Evolutionary conservation across 2,113 vertebrate species (phyloP).

Genomic region (Varanus salvator): DNA sequence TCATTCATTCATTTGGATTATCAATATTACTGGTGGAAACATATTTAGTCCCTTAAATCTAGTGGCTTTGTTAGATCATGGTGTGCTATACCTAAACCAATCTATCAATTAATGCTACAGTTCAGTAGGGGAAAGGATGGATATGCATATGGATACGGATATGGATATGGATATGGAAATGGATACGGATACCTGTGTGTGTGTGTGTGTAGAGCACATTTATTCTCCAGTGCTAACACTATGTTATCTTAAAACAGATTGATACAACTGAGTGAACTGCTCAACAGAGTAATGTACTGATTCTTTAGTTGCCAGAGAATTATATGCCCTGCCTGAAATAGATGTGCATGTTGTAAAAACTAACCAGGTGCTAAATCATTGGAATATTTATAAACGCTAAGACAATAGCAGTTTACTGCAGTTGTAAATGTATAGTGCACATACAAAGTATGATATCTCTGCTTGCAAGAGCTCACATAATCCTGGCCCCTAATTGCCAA

Average conservation of each 20-base stretch:
- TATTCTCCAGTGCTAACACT: not conserved
- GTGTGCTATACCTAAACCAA: not conserved
- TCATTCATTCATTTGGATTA: not conserved
- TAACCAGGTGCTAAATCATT: slow-evolving; percentile 1
- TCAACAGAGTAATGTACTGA: not conserved
- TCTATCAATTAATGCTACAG: not conserved
- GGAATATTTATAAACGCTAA: not conserved
- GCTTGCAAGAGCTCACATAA: not conserved
- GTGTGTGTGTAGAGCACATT: not conserved
- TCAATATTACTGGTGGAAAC: not conserved
- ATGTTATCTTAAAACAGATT: not conserved
- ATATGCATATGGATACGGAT: no score
- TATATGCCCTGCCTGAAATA: not conserved
- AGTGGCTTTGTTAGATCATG: not conserved
- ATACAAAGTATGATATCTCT: not conserved
- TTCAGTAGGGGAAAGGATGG: no score
- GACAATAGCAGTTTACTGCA: not conserved
- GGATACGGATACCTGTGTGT: no score
- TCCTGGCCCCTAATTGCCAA: not conserved
- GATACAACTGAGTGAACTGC: not conserved
- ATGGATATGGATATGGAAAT: no score
- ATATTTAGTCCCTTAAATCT: not conserved
- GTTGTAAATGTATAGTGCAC: not conserved
- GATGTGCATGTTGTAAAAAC: not conserved
- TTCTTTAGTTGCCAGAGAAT: not conserved